Evolutionary conservation across 2,797 vertebrate species (phyloP), one percentile per base, ranked within the genome.

Genomic region (Varecia variegata): DNA sequence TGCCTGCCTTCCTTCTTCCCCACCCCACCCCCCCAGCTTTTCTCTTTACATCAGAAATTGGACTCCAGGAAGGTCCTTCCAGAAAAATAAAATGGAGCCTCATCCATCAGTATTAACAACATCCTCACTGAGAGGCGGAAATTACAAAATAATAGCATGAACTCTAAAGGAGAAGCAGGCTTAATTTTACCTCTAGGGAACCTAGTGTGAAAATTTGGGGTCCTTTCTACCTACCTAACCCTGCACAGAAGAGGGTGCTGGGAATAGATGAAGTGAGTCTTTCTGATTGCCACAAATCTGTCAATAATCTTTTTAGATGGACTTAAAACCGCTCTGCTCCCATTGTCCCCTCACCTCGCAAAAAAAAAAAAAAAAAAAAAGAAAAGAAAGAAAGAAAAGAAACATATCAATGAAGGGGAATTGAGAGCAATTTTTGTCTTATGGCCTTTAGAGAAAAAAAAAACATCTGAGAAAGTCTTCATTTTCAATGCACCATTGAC

Each of bases 11-110:
- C 65, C n/a, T 73, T 77, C n/a, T 15, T n/a, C 11, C 7, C 15
- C 7, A 7, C 45, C 7, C 17, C 32, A 18, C 62, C 32, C 5
- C 5, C n/a, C 20, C 38, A 54, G 0, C 15, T 86, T 87, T 97
- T 85, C 56, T 90, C 83, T 74, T 93, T 95, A 3, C 23, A 62
- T 50, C 40, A 82, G 73, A 97, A 93, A 90, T 58, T 50, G n/a
- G 76, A 38, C 47, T 82, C 71, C 71, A 77, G 56, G 54, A 56
- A 62, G 35, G 13, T 67, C 80, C 38, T 71, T 74, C 45, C 45
- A n/a, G 76, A 95, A 97, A 85, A 71, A 40, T 84, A 43, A 38
- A 45, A 25, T 0, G 70, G 47, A 91, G 4, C 12, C 32, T 5
- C 11, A 35, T 30, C 15, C 0, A 0, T 40, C 65, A 35, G 0